Evolutionary conservation across 2,797 vertebrate genomes (phyloP).

Genomic region (Platyrinchus mystaceus): DNA sequence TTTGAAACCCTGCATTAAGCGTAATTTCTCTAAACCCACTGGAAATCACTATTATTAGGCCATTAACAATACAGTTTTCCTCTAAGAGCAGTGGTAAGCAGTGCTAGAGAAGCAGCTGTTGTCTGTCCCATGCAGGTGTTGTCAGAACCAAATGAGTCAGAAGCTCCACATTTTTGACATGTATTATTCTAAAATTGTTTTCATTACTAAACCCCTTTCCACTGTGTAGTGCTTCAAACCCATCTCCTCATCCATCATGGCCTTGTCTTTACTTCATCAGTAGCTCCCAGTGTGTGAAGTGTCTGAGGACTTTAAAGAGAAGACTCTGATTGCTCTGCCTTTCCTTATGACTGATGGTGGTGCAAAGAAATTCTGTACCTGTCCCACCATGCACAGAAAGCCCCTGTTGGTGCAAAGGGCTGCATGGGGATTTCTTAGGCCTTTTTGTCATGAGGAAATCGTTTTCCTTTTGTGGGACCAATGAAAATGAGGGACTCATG

Average conservation of each 20-base stretch:
- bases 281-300: background rate
- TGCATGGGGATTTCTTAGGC: background rate
- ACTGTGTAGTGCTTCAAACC: background rate
- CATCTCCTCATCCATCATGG: background rate
- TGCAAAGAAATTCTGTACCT: background rate
- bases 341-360: background rate
- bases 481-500: rapidly evolving
- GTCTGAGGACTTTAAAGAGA: background rate
- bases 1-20: background rate
- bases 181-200: background rate
- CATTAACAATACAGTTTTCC: background rate
- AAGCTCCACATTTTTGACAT: background rate
- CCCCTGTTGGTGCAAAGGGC: background rate
- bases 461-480: background rate
- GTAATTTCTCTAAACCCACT: background rate
- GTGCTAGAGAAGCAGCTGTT: background rate
- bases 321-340: background rate
- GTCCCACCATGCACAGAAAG: background rate
- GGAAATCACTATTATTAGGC: background rate
- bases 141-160: background rate
- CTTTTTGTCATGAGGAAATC: background rate
- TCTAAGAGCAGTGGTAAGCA: background rate
- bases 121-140: background rate
- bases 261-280: background rate
- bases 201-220: background rate